phyloP scores from a whole-genome alignment of 1,140 invertebrate species.

The Rhyacophila brunnea region DNA sequence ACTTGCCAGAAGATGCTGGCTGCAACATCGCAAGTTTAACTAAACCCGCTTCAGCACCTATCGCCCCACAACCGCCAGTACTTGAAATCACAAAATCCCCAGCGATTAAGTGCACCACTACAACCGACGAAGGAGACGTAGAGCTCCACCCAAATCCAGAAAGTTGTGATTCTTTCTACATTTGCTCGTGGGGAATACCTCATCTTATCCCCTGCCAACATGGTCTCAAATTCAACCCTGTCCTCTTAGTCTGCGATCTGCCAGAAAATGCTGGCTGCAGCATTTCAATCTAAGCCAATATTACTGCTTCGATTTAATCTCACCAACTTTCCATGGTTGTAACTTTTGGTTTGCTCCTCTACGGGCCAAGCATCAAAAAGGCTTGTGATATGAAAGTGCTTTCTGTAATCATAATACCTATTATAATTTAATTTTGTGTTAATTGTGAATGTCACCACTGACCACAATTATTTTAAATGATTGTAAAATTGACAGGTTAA shows the following conservation, averaged over 20 bases:
- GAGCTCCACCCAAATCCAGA: constrained; percentile 44
- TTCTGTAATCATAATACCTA: too few relatives aligned
- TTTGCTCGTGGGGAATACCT: constrained; percentile 52
- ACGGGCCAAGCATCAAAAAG: too few relatives aligned
- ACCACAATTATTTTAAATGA: too few relatives aligned
- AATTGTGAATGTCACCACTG: too few relatives aligned
- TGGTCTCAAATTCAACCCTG: constrained; percentile 56
- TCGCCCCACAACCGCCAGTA: neutral
- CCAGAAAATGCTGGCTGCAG: constrained; percentile 50
- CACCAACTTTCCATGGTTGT: too few relatives aligned
- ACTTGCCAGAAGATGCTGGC: constrained; percentile 52
- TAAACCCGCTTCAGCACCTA: neutral
- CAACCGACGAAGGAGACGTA: neutral
- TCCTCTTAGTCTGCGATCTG: constrained; percentile 56
- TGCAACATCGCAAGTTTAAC: constrained; percentile 40
- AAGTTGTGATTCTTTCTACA: constrained; percentile 58
- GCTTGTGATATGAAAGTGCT: too few relatives aligned
- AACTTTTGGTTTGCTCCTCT: too few relatives aligned
- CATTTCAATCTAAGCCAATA: too few relatives aligned
- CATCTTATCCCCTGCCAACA: constrained; percentile 50
- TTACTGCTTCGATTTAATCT: too few relatives aligned
- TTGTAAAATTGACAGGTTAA: too few relatives aligned
- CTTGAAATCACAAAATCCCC: neutral
- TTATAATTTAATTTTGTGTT: too few relatives aligned
- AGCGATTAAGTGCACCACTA: neutral